Percentiles rank a stretch among this genome's conserved stretches.
Conservation (phyloP, 2,113 vertebrate species). For the Toxotes chatareus region DNA sequence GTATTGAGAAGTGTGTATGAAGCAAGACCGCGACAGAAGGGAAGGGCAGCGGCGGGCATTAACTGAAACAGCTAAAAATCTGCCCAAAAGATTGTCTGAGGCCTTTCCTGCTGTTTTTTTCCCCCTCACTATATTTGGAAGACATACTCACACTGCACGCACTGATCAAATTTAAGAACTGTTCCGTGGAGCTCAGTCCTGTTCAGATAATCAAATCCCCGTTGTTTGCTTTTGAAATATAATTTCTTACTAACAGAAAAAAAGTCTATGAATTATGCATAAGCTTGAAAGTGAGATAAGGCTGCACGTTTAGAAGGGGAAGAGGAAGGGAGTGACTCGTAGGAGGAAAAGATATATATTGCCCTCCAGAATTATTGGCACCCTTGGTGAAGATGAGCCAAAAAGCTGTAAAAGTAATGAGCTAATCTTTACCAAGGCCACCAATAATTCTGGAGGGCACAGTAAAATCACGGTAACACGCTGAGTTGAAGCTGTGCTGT, state of each 20-base stretch:
- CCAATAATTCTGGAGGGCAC: slow-evolving; percentile 67
- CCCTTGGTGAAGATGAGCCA: slow-evolving; percentile 61
- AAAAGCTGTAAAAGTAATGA: slow-evolving; percentile 72
- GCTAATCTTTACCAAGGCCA: slow-evolving; percentile 69
- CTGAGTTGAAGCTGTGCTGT: slow-evolving; percentile 53
- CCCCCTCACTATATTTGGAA: background rate
- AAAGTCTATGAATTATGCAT: slow-evolving; percentile 53
- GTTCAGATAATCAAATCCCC: slow-evolving; percentile 54
- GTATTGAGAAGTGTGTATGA: too few relatives aligned
- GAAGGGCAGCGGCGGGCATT: too few relatives aligned
- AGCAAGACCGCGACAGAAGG: too few relatives aligned
- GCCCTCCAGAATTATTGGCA: slow-evolving; percentile 61
- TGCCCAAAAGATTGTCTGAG: background rate
- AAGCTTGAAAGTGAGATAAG: slow-evolving; percentile 40
- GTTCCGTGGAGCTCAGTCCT: slow-evolving; percentile 12
- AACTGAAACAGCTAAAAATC: background rate
- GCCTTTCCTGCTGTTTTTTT: background rate
- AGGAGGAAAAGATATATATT: slow-evolving; percentile 43
- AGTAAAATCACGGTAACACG: slow-evolving; percentile 47
- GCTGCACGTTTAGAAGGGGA: background rate
- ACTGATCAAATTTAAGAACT: slow-evolving; percentile 2
- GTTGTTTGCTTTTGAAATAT: slow-evolving; percentile 60
- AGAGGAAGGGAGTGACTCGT: background rate
- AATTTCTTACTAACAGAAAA: slow-evolving; percentile 42
- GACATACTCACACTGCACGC: background rate